Evolutionary conservation across 2,113 vertebrate genomes (phyloP), one percentile per base, ranked within the genome.

Genomic region (Microcebus lehilahytsara): DNA sequence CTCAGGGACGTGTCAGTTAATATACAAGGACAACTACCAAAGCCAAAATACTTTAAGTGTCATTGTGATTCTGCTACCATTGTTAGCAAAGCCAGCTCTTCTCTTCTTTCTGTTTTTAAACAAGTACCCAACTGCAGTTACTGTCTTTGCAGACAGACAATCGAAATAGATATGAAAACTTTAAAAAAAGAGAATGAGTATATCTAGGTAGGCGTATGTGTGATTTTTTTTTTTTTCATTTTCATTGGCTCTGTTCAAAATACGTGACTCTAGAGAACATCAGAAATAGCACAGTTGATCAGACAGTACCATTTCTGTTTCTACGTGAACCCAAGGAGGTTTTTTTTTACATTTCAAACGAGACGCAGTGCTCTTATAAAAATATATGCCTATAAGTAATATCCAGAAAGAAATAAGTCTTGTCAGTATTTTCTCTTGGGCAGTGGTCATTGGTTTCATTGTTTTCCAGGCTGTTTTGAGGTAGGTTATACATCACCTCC

Each of bases 201-300:
- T 56, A 30, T 71, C 32, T 49, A 74, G 69, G 85, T 85, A 85
- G 92, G 95, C 9, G 22, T 60, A 67, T 60, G 84, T 96, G 89
- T n/a, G 34, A 72, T 58, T 79, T 86, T 66, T 80, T 80, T 51
- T 74, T 67, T 30, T n/a, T n/a, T n/a, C 66, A 74, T 23, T 75
- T 92, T 93, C 90, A 78, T 89, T 56, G 94, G 88, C 84, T 96
- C 49, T 81, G 9, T 88, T 95, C 27, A 96, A 62, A 53, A 93
- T 60, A 60, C 6, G 1, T 92, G 87, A 85, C 85, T 90, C 62
- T 19, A 27, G 78, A 88, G 66, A 92, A 25, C 53, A 69, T 85
- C 83, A 88, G 64, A 96, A 96, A 92, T 92, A 90, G 93, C 37
- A 46, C 10, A 49, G 58, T 37, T 56, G 49, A 85, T 88, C 86